Conservation (phyloP, 2,797 vertebrate genomes). For the Myiotriccus ornatus region DNA sequence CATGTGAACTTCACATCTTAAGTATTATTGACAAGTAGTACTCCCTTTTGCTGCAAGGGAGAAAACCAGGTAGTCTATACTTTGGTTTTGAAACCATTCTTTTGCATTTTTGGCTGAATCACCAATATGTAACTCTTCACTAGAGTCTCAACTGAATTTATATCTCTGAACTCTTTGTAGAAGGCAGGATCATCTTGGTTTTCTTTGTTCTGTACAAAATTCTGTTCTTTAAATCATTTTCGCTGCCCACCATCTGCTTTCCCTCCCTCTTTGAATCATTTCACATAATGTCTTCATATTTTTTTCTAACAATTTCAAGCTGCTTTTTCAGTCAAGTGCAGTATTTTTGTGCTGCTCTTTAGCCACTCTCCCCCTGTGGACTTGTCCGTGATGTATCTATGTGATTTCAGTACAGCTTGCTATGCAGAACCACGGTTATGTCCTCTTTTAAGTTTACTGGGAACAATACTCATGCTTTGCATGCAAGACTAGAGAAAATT, state of each 20-base stretch:
- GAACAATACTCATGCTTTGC: not conserved
- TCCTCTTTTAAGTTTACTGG: not conserved
- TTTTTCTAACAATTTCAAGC: slow-evolving; percentile 1
- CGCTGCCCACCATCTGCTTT: not conserved
- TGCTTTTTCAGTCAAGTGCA: not conserved
- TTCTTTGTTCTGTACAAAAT: slow-evolving; percentile 15
- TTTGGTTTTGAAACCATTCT: not conserved
- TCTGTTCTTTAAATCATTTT: not conserved
- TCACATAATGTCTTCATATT: not conserved
- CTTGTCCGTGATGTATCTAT: not conserved
- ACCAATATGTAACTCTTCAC: not conserved
- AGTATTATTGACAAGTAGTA: not conserved
- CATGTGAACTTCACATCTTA: not conserved
- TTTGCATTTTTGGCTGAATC: not conserved
- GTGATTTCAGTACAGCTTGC: not conserved
- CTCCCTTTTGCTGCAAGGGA: not conserved
- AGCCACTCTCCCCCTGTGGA: not conserved
- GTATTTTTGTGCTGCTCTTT: not conserved
- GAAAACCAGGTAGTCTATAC: not conserved
- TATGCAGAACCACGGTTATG: not conserved
- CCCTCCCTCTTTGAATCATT: not conserved
- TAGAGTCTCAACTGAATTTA: not conserved
- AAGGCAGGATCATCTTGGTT: not conserved
- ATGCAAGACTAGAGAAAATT: not conserved
- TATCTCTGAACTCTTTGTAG: not conserved